phyloP scores from a whole-genome alignment of 2,888 invertebrate genomes.

The Electrophaes corylata region DNA sequence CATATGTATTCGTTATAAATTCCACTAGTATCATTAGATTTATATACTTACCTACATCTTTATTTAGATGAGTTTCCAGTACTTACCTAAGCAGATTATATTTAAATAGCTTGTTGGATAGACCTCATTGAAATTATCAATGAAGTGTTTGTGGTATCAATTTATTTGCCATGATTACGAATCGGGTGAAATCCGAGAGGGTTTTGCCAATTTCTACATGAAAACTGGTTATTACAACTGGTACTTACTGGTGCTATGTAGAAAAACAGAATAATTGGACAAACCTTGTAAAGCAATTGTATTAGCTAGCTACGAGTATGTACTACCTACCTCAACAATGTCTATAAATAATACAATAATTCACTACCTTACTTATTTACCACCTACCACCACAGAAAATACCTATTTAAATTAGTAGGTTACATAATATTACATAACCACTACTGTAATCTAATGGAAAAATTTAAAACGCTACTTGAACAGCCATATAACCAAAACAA shows the following conservation, averaged over 20 bases:
- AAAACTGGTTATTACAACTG: not conserved
- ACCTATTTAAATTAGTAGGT: not conserved
- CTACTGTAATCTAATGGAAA: constrained; percentile 33
- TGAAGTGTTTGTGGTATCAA: constrained; percentile 43
- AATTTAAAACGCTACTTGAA: constrained; percentile 17
- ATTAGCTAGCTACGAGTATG: not conserved
- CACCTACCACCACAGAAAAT: not conserved
- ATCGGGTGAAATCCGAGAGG: constrained; percentile 55
- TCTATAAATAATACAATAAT: no score
- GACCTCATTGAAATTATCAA: constrained; percentile 57
- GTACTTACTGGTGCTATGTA: no score
- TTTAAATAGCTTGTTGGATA: constrained; percentile 46
- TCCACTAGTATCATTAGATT: no score
- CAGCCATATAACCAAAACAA: constrained; percentile 12
- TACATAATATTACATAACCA: constrained; percentile 26
- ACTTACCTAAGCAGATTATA: constrained; percentile 42
- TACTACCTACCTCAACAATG: not conserved
- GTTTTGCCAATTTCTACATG: constrained; percentile 6
- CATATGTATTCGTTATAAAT: no score
- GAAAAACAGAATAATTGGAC: not conserved
- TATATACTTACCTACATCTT: no score
- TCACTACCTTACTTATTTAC: not conserved
- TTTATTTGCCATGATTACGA: constrained; percentile 46
- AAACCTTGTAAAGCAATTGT: constrained; percentile 1
- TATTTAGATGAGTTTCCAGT: no score